Percentiles rank a stretch among this genome's conserved stretches.
phyloP scores from a whole-genome alignment of 2,113 vertebrate species.

The Alligator mississippiensis region DNA sequence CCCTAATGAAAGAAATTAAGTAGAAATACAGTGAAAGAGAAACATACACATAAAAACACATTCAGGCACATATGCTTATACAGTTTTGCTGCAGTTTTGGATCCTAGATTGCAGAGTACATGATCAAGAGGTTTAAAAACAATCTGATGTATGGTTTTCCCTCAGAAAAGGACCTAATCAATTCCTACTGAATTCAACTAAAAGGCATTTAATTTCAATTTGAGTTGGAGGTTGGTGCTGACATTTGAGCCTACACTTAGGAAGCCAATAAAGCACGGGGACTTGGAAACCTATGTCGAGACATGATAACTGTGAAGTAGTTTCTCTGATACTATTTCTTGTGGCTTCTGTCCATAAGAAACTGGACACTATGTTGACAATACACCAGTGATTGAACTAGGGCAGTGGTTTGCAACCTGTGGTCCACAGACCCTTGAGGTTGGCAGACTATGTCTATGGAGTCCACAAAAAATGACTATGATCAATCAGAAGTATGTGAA shows the following conservation, averaged over 20 bases:
- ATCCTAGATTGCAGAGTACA: background rate
- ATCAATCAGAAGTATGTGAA: too few species aligned
- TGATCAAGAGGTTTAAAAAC: background rate
- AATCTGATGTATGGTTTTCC: background rate
- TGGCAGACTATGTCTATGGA: too few species aligned
- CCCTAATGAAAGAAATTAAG: slow-evolving; percentile 48
- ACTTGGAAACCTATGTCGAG: background rate
- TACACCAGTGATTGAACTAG: too few species aligned
- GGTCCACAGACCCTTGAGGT: too few species aligned
- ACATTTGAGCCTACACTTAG: background rate
- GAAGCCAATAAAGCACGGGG: background rate
- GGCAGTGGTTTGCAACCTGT: too few species aligned
- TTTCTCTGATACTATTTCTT: too few species aligned
- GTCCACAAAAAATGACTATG: too few species aligned
- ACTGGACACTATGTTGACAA: too few species aligned
- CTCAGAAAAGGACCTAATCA: background rate
- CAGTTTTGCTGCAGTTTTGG: too few species aligned
- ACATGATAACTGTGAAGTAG: too few species aligned
- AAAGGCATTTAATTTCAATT: background rate
- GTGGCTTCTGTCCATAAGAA: too few species aligned
- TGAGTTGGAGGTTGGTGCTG: background rate
- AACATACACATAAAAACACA: background rate
- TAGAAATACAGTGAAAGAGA: background rate
- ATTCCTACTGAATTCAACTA: background rate
- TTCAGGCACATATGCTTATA: background rate